phyloP scores from a whole-genome alignment of 2,888 invertebrate genomes.

The Liodrosophila aerea region DNA sequence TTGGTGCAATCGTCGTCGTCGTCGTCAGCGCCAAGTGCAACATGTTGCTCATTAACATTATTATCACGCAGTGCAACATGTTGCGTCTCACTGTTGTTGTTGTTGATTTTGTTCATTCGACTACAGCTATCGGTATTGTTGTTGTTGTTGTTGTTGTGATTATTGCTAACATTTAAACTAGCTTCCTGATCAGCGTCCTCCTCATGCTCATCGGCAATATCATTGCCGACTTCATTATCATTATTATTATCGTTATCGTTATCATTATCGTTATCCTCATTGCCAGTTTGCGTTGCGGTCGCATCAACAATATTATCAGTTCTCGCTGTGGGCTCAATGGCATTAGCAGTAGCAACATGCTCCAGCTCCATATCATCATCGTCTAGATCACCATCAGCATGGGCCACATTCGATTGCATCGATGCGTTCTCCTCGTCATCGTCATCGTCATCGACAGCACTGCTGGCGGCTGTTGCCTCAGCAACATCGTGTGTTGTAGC shows the following conservation, averaged over 20 bases:
- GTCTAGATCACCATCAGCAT: conserved; percentile 51
- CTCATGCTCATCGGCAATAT: conserved; percentile 19
- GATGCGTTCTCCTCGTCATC: conserved; percentile 66
- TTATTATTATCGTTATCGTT: conserved; percentile 13
- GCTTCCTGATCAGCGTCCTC: conserved; percentile 51
- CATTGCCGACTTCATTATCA: conserved; percentile 18
- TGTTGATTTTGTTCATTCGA: conserved; percentile 55
- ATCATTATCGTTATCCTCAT: conserved; percentile 9
- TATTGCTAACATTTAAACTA: conserved; percentile 74
- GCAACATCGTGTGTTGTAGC: conserved; percentile 36
- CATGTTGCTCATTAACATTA: conserved; percentile 58
- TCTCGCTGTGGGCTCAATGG: conserved; percentile 35
- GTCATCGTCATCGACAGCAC: conserved; percentile 54
- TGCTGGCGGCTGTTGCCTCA: conserved; percentile 23
- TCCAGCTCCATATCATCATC: conserved; percentile 65
- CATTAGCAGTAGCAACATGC: conserved; percentile 40
- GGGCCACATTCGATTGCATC: conserved; percentile 63
- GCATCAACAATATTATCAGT: conserved; percentile 43
- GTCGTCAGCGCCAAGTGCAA: conserved; percentile 52
- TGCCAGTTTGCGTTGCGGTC: conserved; percentile 1
- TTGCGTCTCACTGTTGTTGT: conserved; percentile 49
- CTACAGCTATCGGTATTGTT: conserved; percentile 71
- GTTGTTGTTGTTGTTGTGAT: conserved; percentile 67
- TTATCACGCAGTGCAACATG: conserved; percentile 63
- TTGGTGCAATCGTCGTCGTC: conserved; percentile 63